Base-by-base conservation (phyloP, 2,797 vertebrate species). In the Acropternis orthonyx region DNA sequence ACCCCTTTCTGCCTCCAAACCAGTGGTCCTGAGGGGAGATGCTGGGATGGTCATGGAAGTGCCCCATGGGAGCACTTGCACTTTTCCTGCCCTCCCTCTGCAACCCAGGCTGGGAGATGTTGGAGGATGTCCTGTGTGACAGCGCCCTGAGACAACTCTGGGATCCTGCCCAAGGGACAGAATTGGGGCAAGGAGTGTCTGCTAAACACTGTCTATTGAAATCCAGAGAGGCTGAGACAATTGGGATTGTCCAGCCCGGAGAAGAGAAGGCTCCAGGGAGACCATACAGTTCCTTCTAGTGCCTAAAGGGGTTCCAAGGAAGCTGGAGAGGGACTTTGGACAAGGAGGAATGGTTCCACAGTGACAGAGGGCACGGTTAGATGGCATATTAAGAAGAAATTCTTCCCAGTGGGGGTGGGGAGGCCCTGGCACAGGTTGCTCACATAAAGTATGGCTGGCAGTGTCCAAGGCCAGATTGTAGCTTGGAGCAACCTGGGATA, bases 91-190 rank as follows among this genome's bases (percentile, higher is more conserved):
- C 12, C 22, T 71, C 22, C 46, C 46, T 68, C 51, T 62, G 69
- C 61, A 92, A 65, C 30, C 20, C 5, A 5, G 43, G 21, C 13
- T 4, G 15, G 67, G 71, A 55, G 15, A 18, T 54, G n/a, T 59
- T 61, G 61, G 21, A 0, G 13, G 30, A 19, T 51, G 27, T 71
- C 19, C 43, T 58, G 30, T 21, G 44, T 32, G 55, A n/a, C 18
- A 52, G 36, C 17, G 2, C 30, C 51, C 19, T 0, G 2, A 44
- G 41, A 30, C 36, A n/a, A 4, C n/a, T 34, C 12, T 26, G 56
- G 13, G 48, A 3, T 88, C 71, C 44, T 89, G 78, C 49, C 52
- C 43, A 22, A 1, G 4, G 36, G 61, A 37, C 36, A 24, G 27
- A 10, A 44, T n/a, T n/a, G 54, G 39, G 54, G 27, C 58, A 65